Percentiles rank a stretch among this genome's conserved stretches.
These are phyloP conservation scores for Caenorhabditis briggsae DNA, from an alignment of 1,140 invertebrate species.

Conservation along the genomic window DNA sequence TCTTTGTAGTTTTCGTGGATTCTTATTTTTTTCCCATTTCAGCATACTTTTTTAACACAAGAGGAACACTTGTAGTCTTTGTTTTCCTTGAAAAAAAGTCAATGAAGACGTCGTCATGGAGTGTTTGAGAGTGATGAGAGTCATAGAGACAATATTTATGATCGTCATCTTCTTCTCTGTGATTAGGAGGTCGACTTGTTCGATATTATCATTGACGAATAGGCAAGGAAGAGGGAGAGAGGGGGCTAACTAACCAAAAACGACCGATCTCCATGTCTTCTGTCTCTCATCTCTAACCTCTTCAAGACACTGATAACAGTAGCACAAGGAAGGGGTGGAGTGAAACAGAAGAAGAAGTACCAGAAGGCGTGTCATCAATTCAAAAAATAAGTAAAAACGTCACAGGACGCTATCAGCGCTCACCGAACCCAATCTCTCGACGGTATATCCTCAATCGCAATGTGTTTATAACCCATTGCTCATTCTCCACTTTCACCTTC, in stretches of 20 bases:
- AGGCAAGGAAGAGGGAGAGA: conserved; percentile 24
- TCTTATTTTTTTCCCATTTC: too few relatives aligned
- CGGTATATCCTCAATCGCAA: neutral
- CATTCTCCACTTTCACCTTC: neutral
- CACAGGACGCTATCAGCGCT: neutral
- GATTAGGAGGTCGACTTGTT: conserved; percentile 50
- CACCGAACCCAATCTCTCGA: conserved; percentile 14
- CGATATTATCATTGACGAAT: conserved; percentile 54
- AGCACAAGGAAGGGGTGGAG: neutral
- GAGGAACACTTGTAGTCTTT: conserved; percentile 9
- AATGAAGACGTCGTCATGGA: conserved; percentile 19
- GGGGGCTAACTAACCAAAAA: conserved; percentile 47
- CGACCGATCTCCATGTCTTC: conserved; percentile 4
- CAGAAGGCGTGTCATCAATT: conserved; percentile 37
- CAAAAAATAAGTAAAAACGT: conserved; percentile 10
- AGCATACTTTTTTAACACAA: too few relatives aligned
- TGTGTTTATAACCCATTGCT: conserved; percentile 53
- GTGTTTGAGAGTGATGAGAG: neutral
- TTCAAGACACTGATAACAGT: conserved; percentile 34
- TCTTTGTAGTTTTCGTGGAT: too few relatives aligned
- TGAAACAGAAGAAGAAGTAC: conserved; percentile 5
- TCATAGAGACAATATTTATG: conserved; percentile 16
- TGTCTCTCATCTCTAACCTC: neutral
- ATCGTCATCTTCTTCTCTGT: conserved; percentile 16
- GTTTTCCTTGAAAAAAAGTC: neutral